Percentiles rank a stretch among this genome's conserved stretches.
phyloP scores from a whole-genome alignment of 2,888 invertebrate genomes.

The Acanthosepion pharaonis region DNA sequence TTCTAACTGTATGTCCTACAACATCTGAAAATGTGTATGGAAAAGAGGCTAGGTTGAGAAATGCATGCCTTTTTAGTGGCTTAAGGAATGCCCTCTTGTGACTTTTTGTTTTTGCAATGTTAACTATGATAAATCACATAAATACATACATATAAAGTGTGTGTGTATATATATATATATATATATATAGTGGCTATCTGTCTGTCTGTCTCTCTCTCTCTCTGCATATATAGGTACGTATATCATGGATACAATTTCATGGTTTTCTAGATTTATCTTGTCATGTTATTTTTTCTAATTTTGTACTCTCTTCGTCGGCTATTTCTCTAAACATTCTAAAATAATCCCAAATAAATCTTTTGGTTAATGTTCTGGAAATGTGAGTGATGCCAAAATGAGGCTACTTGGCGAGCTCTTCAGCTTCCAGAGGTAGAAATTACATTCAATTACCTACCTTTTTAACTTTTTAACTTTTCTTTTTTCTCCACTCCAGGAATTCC shows the following conservation, averaged over 20 bases:
- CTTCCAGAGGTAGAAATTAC: neutral
- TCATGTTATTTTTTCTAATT: neutral
- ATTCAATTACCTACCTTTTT: neutral
- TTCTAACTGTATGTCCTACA: no score
- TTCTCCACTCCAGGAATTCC: no score
- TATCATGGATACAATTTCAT: neutral
- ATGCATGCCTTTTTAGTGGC: no score
- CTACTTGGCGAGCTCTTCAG: neutral
- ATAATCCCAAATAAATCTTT: conserved; percentile 33
- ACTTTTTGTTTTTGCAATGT: no score
- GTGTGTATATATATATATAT: neutral
- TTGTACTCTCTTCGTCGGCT: neutral
- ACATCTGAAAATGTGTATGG: no score
- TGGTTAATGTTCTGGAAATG: neutral
- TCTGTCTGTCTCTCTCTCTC: neutral
- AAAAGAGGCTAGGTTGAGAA: no score
- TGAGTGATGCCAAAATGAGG: neutral
- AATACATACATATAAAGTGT: neutral
- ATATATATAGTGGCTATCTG: neutral
- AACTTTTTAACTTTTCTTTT: no score
- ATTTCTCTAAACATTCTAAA: neutral
- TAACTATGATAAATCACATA: neutral
- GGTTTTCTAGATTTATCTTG: neutral
- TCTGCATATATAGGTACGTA: neutral
- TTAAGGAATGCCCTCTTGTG: no score